Conservation (phyloP, 2,797 vertebrate species). For the Rhadinocentrus ornatus region DNA sequence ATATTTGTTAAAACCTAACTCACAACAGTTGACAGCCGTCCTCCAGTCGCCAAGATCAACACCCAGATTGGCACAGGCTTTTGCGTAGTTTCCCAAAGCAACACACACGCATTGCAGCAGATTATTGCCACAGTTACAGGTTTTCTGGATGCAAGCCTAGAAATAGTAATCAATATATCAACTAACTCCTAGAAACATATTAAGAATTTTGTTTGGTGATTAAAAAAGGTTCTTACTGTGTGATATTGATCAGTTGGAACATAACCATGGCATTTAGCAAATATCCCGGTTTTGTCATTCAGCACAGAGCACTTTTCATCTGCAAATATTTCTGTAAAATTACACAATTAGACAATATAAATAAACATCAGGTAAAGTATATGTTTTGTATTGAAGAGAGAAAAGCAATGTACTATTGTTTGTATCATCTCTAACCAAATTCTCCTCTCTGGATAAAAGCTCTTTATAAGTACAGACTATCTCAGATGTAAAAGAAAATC, state of each 20-base stretch:
- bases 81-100: conserved; percentile 76
- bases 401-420: not conserved
- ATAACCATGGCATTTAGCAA: conserved; percentile 78
- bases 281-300: conserved; percentile 69
- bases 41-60: conserved; percentile 76
- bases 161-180: not conserved
- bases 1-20: conserved; percentile 39
- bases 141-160: conserved; percentile 75
- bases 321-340: conserved; percentile 77
- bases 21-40: conserved; percentile 69
- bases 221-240: conserved; percentile 46
- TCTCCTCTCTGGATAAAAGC: too few relatives aligned
- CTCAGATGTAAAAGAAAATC: not conserved
- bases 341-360: not conserved
- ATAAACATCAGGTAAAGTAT: not conserved
- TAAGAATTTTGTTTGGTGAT: not conserved
- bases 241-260: conserved; percentile 71
- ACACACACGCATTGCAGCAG: conserved; percentile 69
- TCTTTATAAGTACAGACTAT: too few relatives aligned
- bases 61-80: conserved; percentile 77
- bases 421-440: not conserved
- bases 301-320: conserved; percentile 69
- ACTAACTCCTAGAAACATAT: not conserved
- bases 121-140: conserved; percentile 63
- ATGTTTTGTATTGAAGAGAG: not conserved